A percentile compares a stretch with the other conserved stretches of the same genome.
Evolutionary conservation across 2,888 invertebrate genomes (phyloP).

Genomic region (Camptogramma bilineatum): DNA sequence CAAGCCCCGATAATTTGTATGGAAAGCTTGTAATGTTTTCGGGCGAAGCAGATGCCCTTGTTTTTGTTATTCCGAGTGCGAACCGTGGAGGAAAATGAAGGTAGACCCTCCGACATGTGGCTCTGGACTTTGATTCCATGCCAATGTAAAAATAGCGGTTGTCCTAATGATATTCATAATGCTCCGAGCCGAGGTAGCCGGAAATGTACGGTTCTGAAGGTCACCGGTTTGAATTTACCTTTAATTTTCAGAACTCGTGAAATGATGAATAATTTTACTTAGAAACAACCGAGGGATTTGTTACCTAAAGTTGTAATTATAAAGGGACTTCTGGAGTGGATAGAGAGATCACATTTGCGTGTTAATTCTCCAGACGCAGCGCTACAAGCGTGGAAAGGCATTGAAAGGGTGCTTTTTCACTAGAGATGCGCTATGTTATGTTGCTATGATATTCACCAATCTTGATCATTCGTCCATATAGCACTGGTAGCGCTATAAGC

Average conservation of each 20-base stretch:
- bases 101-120: constrained; percentile 75
- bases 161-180: constrained; percentile 77
- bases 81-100: constrained; percentile 75
- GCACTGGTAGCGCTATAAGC: no score
- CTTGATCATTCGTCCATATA: no score
- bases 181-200: constrained; percentile 41
- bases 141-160: constrained; percentile 58
- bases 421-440: no score
- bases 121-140: constrained; percentile 76
- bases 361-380: no score
- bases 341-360: no score
- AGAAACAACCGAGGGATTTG: neutral
- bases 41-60: constrained; percentile 66
- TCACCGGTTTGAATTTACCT: neutral
- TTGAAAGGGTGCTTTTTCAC: no score
- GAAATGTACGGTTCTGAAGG: constrained; percentile 36
- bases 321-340: no score
- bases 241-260: neutral
- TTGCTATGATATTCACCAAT: no score
- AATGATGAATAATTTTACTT: neutral
- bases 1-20: constrained; percentile 61
- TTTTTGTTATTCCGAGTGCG: constrained; percentile 75
- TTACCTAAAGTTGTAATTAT: neutral
- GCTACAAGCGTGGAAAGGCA: no score
- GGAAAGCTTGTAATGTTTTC: constrained; percentile 60